Conservation (phyloP, 1,140 invertebrate species). For the Goniozus legneri region DNA sequence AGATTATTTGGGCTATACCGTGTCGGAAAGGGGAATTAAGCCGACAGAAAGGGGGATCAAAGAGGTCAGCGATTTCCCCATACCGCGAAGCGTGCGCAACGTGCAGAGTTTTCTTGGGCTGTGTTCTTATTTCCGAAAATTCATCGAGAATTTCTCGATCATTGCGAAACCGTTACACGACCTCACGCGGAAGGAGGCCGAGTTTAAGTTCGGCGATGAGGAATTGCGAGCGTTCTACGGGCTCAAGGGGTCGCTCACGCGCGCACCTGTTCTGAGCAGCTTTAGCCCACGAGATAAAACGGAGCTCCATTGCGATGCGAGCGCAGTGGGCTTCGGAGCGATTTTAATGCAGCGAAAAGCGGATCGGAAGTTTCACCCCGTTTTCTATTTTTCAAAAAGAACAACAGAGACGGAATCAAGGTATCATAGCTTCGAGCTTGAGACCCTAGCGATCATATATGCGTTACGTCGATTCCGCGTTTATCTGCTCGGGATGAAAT, state of each 20-base stretch:
- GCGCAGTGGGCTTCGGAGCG: slow-evolving; percentile 21
- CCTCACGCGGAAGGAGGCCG: slow-evolving; percentile 13
- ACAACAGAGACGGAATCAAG: slow-evolving; percentile 41
- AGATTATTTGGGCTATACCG: background rate
- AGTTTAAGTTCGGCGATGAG: slow-evolving; percentile 14
- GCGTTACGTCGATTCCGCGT: slow-evolving; percentile 49
- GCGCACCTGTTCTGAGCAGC: slow-evolving; percentile 17
- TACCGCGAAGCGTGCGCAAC: background rate
- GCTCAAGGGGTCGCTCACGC: slow-evolving; percentile 15
- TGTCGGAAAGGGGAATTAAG: background rate
- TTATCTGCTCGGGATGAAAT: slow-evolving; percentile 11
- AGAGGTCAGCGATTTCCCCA: background rate
- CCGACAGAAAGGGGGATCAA: background rate
- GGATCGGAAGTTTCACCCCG: slow-evolving; percentile 31
- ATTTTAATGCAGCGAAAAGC: slow-evolving; percentile 31
- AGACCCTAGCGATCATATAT: slow-evolving; percentile 53
- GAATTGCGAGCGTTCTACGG: slow-evolving; percentile 11
- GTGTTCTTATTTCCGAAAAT: slow-evolving; percentile 24
- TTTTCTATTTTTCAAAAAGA: slow-evolving; percentile 47
- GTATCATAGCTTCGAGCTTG: slow-evolving; percentile 52
- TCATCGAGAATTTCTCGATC: slow-evolving; percentile 5
- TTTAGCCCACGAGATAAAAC: slow-evolving; percentile 15
- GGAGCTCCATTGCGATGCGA: slow-evolving; percentile 14
- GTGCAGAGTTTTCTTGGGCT: slow-evolving; percentile 26
- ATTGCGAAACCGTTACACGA: slow-evolving; percentile 25